These are phyloP conservation scores for Nemotelus nigrinus DNA, from an alignment of 2,888 invertebrate genomes.

Conservation along the genomic window DNA sequence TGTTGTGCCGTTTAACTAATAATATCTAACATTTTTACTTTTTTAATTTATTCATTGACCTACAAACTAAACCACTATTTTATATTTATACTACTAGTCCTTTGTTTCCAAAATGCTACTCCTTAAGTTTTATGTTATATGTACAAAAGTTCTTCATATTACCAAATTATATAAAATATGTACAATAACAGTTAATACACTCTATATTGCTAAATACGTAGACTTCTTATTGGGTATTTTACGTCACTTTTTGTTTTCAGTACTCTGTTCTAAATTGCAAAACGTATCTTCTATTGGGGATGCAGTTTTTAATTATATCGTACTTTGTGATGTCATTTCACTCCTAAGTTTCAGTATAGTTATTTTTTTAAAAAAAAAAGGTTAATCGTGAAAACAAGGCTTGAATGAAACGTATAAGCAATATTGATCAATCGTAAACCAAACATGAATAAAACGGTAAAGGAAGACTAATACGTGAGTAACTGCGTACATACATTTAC, in stretches of 20 bases:
- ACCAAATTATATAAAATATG: slow-evolving; percentile 41
- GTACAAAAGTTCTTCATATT: slow-evolving; percentile 35
- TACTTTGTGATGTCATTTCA: slow-evolving; percentile 23
- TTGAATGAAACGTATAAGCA: too few species aligned
- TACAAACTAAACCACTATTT: slow-evolving; percentile 32
- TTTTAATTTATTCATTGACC: background rate
- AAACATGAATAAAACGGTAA: too few species aligned
- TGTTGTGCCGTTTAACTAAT: slow-evolving; percentile 29
- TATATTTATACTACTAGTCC: slow-evolving; percentile 35
- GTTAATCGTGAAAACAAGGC: too few species aligned
- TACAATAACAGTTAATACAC: slow-evolving; percentile 36
- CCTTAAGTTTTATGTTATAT: slow-evolving; percentile 25
- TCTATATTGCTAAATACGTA: slow-evolving; percentile 41
- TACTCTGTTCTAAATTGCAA: slow-evolving; percentile 36
- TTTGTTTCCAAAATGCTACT: slow-evolving; percentile 37
- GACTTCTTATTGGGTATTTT: slow-evolving; percentile 23
- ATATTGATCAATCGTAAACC: too few species aligned
- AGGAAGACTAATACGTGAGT: too few species aligned
- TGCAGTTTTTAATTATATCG: slow-evolving; percentile 13
- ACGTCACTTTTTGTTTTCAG: slow-evolving; percentile 3
- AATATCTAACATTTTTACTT: slow-evolving; percentile 26
- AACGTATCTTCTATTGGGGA: slow-evolving; percentile 24
- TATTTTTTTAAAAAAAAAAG: too few species aligned
- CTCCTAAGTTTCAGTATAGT: background rate
- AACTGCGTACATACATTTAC: too few species aligned